Conservation (phyloP, 2,113 vertebrate species). For the Helogale parvula region DNA sequence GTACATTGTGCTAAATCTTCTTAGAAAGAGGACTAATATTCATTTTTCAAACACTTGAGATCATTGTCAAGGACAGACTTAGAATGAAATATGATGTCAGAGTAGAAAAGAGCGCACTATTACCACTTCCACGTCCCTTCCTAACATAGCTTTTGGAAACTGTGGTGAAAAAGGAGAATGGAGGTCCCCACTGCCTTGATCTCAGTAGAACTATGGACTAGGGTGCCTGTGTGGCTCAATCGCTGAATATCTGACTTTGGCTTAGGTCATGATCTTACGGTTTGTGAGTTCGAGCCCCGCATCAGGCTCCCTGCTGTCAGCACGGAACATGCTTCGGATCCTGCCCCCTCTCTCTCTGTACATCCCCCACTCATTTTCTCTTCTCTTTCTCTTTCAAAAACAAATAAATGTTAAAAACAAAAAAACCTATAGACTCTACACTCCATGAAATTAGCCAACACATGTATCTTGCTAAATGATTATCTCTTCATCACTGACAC, state of each 20-base stretch:
- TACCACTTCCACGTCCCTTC: background rate
- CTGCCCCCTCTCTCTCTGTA: too few species aligned
- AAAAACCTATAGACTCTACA: background rate
- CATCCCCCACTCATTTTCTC: too few species aligned
- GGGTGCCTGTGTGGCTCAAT: too few species aligned
- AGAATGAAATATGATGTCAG: background rate
- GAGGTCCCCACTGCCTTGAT: background rate
- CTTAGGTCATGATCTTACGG: too few species aligned
- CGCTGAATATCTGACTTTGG: too few species aligned
- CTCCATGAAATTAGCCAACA: background rate
- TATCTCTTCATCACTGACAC: background rate
- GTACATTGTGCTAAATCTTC: background rate
- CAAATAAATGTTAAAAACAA: too few species aligned
- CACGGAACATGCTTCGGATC: too few species aligned
- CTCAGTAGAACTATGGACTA: background rate
- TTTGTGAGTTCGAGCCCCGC: too few species aligned
- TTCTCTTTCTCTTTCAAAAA: too few species aligned
- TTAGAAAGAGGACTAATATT: background rate
- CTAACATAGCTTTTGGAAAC: background rate
- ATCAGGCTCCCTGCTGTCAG: too few species aligned
- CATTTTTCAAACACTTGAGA: background rate
- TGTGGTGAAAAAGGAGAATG: background rate
- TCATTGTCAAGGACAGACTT: background rate
- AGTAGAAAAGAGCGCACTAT: background rate
- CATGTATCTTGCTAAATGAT: conserved; percentile 1